These are phyloP conservation scores for Diadema setosum DNA, from an alignment of 35 echinoderm and acorn worm species.

Conservation along the genomic window DNA sequence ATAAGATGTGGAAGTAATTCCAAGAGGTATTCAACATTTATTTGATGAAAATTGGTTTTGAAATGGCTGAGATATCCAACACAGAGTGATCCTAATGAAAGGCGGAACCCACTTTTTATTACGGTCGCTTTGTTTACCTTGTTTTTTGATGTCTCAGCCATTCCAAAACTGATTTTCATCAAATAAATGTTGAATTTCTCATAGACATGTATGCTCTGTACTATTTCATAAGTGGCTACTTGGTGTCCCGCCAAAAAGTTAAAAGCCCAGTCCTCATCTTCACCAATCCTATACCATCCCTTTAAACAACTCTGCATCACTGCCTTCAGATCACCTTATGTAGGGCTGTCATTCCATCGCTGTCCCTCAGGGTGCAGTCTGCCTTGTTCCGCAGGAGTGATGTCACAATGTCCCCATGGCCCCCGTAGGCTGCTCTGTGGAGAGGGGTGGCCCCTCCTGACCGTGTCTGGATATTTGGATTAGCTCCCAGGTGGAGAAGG, in stretches of 20 bases:
- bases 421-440: slow-evolving; percentile 76
- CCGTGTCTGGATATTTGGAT: slow-evolving; percentile 71
- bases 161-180: neutral
- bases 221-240: neutral
- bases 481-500: slow-evolving; percentile 64
- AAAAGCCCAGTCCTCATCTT: neutral
- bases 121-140: too few relatives aligned
- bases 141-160: neutral
- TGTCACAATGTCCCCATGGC: slow-evolving; percentile 56
- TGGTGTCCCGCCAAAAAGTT: neutral
- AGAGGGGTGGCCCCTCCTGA: slow-evolving; percentile 75
- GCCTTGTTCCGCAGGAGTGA: slow-evolving; percentile 35
- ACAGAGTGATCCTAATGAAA: too few relatives aligned
- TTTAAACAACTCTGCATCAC: neutral
- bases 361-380: slow-evolving; percentile 28
- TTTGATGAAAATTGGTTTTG: too few relatives aligned
- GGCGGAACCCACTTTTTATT: too few relatives aligned
- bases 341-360: slow-evolving; percentile 70
- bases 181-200: neutral
- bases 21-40: too few relatives aligned
- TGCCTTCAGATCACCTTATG: slow-evolving; percentile 63
- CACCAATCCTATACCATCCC: too few relatives aligned
- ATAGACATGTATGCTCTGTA: neutral
- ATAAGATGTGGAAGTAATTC: too few relatives aligned
- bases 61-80: too few relatives aligned